A percentile compares a stretch with the other conserved stretches of the same genome.
These are phyloP conservation scores for Phodopus roborovskii DNA, from an alignment of 2,113 vertebrate species.

Conservation along the genomic window DNA sequence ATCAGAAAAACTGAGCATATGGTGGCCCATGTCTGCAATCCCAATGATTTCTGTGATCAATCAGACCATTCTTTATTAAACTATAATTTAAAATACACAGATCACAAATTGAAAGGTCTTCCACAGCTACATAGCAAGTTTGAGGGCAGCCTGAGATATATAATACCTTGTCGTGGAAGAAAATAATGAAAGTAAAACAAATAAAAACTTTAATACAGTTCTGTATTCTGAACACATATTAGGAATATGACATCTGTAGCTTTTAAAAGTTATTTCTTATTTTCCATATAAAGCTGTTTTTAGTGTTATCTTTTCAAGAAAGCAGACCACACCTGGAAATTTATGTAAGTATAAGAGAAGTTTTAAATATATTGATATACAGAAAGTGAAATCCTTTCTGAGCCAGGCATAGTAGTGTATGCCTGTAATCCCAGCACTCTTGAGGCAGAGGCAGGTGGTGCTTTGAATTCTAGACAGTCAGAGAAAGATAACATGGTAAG, in stretches of 20 bases:
- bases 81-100: background rate
- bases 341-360: slow-evolving; percentile 42
- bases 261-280: slow-evolving; percentile 51
- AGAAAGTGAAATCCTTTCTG: background rate
- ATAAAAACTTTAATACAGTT: slow-evolving; percentile 10
- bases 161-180: background rate
- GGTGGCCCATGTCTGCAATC: background rate
- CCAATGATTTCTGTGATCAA: background rate
- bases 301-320: slow-evolving; percentile 44
- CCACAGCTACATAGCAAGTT: background rate
- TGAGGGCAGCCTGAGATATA: background rate
- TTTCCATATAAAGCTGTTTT: slow-evolving; percentile 44
- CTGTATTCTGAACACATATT: slow-evolving; percentile 11
- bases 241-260: slow-evolving; percentile 26
- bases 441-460: background rate
- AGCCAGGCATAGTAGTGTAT: background rate
- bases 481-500: background rate
- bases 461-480: background rate
- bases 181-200: slow-evolving; percentile 43
- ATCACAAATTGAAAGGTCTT: background rate
- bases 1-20: background rate
- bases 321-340: slow-evolving; percentile 4
- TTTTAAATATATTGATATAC: slow-evolving; percentile 45
- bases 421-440: background rate
- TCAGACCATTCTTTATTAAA: background rate